Percentiles rank a stretch among this genome's conserved stretches.
Evolutionary conservation across 92 coral and sea anemone species (phyloP).

Genomic region (Metridium senile): DNA sequence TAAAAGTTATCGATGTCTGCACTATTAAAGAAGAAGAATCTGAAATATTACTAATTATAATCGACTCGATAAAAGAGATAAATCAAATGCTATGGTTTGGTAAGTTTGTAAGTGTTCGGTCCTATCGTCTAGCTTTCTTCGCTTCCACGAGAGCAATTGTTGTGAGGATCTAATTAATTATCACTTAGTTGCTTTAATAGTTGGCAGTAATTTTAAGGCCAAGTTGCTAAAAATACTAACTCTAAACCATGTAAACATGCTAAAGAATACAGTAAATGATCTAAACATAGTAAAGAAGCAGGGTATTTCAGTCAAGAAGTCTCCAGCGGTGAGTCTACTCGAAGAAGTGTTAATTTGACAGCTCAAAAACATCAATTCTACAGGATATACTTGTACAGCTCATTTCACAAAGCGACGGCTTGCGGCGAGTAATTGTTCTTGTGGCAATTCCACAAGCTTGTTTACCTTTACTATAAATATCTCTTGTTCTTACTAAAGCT

Average conservation of each 20-base stretch:
- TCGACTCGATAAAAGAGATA: conserved; percentile 9
- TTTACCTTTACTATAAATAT: conserved; percentile 23
- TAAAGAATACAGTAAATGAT: neutral
- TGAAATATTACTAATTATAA: conserved; percentile 4
- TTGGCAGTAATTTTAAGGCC: neutral
- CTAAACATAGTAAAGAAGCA: neutral
- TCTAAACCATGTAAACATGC: neutral
- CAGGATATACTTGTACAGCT: neutral
- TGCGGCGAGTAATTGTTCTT: conserved; percentile 7
- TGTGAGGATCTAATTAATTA: neutral
- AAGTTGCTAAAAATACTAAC: neutral
- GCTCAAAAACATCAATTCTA: neutral
- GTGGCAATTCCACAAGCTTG: conserved; percentile 28
- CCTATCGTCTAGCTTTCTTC: neutral
- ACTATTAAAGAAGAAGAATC: conserved; percentile 19
- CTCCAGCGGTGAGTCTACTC: neutral
- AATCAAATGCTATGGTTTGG: neutral
- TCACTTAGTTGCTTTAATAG: no score
- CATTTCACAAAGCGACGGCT: neutral
- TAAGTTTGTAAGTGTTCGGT: neutral
- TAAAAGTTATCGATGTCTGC: neutral
- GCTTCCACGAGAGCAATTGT: neutral
- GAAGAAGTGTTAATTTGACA: neutral
- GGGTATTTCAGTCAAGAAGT: neutral
- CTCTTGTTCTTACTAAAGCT: neutral